Evolutionary conservation across 2,888 invertebrate species (phyloP).

Genomic region (Exephanes ischioxanthus): DNA sequence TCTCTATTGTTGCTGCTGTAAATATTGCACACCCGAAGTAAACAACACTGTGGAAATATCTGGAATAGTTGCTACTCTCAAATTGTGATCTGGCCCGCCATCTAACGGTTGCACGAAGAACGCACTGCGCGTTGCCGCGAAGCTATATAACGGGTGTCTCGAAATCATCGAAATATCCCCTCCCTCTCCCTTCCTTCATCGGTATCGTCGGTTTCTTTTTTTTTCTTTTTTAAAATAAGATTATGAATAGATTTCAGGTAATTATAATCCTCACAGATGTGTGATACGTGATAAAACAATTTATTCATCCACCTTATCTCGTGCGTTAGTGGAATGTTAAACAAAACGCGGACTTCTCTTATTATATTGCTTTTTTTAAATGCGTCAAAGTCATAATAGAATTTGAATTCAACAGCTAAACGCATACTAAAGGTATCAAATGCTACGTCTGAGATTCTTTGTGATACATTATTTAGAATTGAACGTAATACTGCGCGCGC

Average conservation of each 20-base stretch:
- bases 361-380: slow-evolving; percentile 44
- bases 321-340: slow-evolving; percentile 76
- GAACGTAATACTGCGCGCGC: slow-evolving; percentile 64
- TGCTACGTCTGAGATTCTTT: slow-evolving; percentile 63
- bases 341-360: slow-evolving; percentile 58
- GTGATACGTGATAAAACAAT: slow-evolving; percentile 66
- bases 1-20: background rate
- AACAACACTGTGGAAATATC: background rate
- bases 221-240: background rate
- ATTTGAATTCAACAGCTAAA: slow-evolving; percentile 67
- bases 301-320: slow-evolving; percentile 71
- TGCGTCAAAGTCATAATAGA: slow-evolving; percentile 68
- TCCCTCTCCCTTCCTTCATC: background rate
- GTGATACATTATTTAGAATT: slow-evolving; percentile 51
- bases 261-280: slow-evolving; percentile 15
- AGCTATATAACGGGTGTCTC: slow-evolving; percentile 49
- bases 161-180: slow-evolving; percentile 1
- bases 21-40: background rate
- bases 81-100: slow-evolving; percentile 29
- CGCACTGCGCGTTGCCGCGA: background rate
- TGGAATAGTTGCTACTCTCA: background rate
- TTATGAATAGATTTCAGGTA: background rate
- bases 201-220: background rate
- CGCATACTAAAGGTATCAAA: slow-evolving; percentile 74
- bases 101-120: slow-evolving; percentile 28